Conservation (phyloP, 2,888 invertebrate species). For the Belgica antarctica region DNA sequence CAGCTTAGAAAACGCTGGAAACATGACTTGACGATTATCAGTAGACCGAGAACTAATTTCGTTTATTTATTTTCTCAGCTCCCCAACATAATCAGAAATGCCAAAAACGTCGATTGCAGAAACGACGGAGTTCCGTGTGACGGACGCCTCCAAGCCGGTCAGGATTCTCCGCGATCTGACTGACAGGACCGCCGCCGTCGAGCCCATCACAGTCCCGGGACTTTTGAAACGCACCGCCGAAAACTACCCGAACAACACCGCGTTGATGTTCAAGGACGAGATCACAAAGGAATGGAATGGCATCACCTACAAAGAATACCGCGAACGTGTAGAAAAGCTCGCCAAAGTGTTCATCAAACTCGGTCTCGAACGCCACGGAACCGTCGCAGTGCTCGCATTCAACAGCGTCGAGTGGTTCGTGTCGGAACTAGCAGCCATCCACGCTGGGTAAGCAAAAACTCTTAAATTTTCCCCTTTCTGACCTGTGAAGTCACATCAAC, state of each 20-base stretch:
- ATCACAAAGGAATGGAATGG: conserved; percentile 59
- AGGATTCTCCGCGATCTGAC: not conserved
- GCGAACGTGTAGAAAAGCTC: conserved; percentile 67
- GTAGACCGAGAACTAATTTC: not conserved
- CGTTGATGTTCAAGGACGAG: conserved; percentile 64
- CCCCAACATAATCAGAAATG: not conserved
- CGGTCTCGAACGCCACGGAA: conserved; percentile 74
- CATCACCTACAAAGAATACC: conserved; percentile 76
- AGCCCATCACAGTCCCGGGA: conserved; percentile 74
- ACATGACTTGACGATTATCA: not conserved
- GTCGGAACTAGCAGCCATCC: conserved; percentile 80
- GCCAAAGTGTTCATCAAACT: conserved; percentile 84
- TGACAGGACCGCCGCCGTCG: conserved; percentile 59
- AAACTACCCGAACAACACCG: conserved; percentile 65
- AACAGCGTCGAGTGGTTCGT: conserved; percentile 90
- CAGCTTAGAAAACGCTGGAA: not conserved
- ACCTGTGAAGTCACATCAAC: no score
- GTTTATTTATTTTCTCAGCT: not conserved
- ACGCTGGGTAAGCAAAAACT: conserved; percentile 69
- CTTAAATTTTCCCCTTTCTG: not conserved
- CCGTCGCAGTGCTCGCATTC: conserved; percentile 88
- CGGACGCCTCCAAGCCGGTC: conserved; percentile 26
- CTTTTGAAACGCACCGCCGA: conserved; percentile 64
- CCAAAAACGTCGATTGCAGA: not conserved
- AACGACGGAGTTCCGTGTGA: not conserved